Conservation (phyloP, 2,797 vertebrate species). For the Anniella stebbinsi region DNA sequence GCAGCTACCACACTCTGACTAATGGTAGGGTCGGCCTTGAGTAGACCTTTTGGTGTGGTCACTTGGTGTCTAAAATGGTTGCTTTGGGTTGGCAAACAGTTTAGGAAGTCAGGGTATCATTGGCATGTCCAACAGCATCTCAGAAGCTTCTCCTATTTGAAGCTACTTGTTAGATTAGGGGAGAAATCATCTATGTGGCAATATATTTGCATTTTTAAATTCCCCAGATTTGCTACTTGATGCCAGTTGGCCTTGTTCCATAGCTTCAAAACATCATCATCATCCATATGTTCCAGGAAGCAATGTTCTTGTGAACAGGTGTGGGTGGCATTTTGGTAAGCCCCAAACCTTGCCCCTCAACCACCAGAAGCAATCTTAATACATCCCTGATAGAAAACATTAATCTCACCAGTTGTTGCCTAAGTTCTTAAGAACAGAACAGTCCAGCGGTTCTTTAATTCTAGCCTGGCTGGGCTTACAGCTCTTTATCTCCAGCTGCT, state of each 20-base stretch:
- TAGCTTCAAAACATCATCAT: neutral
- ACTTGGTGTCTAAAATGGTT: neutral
- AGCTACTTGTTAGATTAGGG: too few species aligned
- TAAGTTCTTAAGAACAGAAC: slow-evolving; percentile 36
- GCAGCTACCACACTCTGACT: too few species aligned
- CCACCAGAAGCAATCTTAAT: slow-evolving; percentile 32
- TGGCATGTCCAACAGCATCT: neutral
- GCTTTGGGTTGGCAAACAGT: neutral
- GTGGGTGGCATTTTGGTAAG: neutral
- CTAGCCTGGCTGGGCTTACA: neutral
- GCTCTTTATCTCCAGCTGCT: slow-evolving; percentile 41
- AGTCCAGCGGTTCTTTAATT: neutral
- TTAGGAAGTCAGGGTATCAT: neutral
- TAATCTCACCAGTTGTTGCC: slow-evolving; percentile 49
- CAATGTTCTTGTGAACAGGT: neutral
- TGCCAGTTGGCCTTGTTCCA: neutral
- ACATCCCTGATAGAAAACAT: slow-evolving; percentile 20
- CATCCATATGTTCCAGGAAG: neutral
- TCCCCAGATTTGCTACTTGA: neutral
- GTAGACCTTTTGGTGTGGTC: neutral
- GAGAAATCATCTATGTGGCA: too few species aligned
- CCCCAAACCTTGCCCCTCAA: neutral
- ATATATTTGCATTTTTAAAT: too few species aligned
- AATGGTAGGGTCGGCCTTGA: neutral
- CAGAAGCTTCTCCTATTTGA: neutral